Evolutionary conservation across 1,140 invertebrate genomes (phyloP), one percentile per base, ranked within the genome.

Genomic region (Leptinotarsa undecemlineata): DNA sequence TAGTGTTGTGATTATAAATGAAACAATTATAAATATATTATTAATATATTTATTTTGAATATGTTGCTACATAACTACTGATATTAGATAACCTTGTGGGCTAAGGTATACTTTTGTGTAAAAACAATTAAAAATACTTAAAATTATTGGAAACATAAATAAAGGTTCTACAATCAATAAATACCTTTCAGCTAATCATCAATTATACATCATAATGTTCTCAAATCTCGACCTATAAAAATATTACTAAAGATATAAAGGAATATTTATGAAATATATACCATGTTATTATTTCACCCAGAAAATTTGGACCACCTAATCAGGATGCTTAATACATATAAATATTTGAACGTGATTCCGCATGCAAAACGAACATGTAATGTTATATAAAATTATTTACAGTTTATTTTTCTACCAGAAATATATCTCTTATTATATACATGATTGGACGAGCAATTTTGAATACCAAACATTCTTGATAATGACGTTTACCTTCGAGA

Each of bases 31-130:
- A 67, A 67, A 67, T 67, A 67, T 67, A 23, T 26, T 42, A 67
- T 67, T 23, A 67, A 21, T 70, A 70, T 70, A n/a, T 57, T 57
- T 57, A 57, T 57, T 19, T 70, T 70, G 48, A 75, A 64, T 80
- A 82, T 20, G 78, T 51, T 72, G 72, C 71, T 48, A 71, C 74
- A 72, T 66, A 60, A n/a, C 74, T 75, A 75, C 61, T 75, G 68
- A 75, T 71, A 75, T 75, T 75, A 66, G 48, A 19, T 57, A 57
- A 57, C 68, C 68, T 70, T 70, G 48, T 47, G 47, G 14, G 26
- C 68, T 70, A 70, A 70, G 48, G 68, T 48, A 47, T 70, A 42
- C 47, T 48, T 70, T 42, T 70, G 48, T 75, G 47, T 74, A 61
- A 74, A n/a, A 71, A 71, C 71, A 70, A 68, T 71, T 61, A 70